phyloP scores from a whole-genome alignment of 2,888 invertebrate genomes.

The Megamerina dolium region DNA sequence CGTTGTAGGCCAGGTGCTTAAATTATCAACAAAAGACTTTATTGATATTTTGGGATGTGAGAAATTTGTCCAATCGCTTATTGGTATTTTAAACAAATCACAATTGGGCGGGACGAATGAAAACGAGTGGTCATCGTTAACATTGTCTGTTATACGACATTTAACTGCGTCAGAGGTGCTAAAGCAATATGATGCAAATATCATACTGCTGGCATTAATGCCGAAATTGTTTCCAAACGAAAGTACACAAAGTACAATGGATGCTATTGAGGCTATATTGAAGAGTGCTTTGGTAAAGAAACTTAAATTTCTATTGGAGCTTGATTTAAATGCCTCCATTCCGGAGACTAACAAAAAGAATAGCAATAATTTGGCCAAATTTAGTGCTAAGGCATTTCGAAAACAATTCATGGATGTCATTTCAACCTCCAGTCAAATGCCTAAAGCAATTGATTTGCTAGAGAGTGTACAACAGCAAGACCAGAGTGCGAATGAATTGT shows the following conservation, averaged over 20 bases:
- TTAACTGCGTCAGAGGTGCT: conserved; percentile 50
- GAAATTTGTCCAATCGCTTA: conserved; percentile 51
- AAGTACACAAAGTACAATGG: conserved; percentile 1
- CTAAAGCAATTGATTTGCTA: conserved; percentile 19
- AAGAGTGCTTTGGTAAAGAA: conserved; percentile 28
- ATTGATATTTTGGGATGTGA: conserved; percentile 50
- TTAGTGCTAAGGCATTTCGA: conserved; percentile 29
- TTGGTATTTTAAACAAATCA: conserved; percentile 52
- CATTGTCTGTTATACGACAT: conserved; percentile 49
- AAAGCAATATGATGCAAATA: conserved; percentile 43
- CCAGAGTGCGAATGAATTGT: too few species aligned
- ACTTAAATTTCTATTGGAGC: conserved; percentile 26
- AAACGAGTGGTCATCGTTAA: conserved; percentile 49
- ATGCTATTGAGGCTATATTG: conserved; percentile 26
- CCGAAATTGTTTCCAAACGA: conserved; percentile 34
- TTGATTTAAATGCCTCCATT: conserved; percentile 22
- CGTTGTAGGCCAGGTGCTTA: conserved; percentile 57
- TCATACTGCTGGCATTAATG: conserved; percentile 37
- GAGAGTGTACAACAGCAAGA: conserved; percentile 24
- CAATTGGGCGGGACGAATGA: conserved; percentile 43
- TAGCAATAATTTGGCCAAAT: conserved; percentile 2
- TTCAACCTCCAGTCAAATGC: conserved; percentile 16
- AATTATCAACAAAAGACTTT: conserved; percentile 46
- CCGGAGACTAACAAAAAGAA: conserved; percentile 5
- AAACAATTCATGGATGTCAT: conserved; percentile 34